Conservation (phyloP, 2,113 vertebrate genomes). For the Bubo scandiacus region DNA sequence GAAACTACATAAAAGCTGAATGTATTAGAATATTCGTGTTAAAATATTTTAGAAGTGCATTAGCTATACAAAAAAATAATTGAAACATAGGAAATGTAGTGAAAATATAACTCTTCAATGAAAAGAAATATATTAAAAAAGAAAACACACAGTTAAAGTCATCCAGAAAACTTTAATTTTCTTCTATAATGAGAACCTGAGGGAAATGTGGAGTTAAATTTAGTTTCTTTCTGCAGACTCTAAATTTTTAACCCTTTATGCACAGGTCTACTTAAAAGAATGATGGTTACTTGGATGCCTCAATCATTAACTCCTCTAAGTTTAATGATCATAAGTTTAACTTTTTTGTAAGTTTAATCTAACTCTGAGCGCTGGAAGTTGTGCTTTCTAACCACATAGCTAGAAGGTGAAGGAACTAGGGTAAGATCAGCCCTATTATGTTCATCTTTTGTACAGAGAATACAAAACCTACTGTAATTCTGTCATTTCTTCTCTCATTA, state of each 20-base stretch:
- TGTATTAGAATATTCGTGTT: neutral
- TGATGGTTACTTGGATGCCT: neutral
- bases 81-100: neutral
- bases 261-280: neutral
- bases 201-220: slow-evolving; percentile 26
- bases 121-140: slow-evolving; percentile 4
- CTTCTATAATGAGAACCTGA: slow-evolving; percentile 26
- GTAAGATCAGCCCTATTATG: neutral
- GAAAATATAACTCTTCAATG: neutral
- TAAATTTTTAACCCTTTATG: neutral
- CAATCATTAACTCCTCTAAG: neutral
- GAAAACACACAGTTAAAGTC: neutral
- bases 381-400: neutral
- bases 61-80: neutral
- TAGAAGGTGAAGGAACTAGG: neutral
- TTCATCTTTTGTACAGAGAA: neutral
- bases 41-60: slow-evolving; percentile 17
- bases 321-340: neutral
- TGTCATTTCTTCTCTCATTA: slow-evolving; percentile 14
- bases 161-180: slow-evolving; percentile 17
- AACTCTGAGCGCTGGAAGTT: neutral
- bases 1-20: neutral
- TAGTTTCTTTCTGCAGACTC: neutral
- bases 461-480: slow-evolving; percentile 6
- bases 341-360: neutral